Evolutionary conservation across 2,888 invertebrate species (phyloP), one percentile per base, ranked within the genome.

Genomic region (Scaptomyza flava): DNA sequence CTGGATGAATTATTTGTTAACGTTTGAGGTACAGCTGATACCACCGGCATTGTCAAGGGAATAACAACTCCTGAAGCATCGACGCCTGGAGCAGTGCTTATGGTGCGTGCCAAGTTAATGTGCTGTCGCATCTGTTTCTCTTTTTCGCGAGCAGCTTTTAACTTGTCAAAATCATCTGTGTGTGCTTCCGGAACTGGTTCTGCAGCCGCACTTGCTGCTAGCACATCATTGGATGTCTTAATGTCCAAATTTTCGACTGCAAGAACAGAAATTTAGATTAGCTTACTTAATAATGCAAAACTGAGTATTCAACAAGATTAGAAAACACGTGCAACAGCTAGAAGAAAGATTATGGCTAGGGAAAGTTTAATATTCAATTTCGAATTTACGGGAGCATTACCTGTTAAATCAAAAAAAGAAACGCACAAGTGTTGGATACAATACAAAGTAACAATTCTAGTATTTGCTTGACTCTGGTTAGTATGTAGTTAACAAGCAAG

Each of bases 111-210:
- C 90, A 94, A 91, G 82, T 94, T 94, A 73, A 94, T 93, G 72
- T 94, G 91, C 72, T 94, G 93, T 56, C 94, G 93, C 58, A 94
- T 93, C 6, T 93, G 91, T n/a, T 96, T 93, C 87, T 95, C 95
- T 84, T 95, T 95, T 81, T 95, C 95, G 2, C 96, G 93, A 58
- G 94, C 93, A 46, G 93, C 93, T 83, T 95, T 95, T 50, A 96
- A 91, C 63, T 94, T 94, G 47, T 94, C 94, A 84, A 96, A 96
- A 72, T 96, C 96, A 82, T 96, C 96, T 17, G 41, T 41, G 60
- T 94, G 93, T 9, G 91, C 92, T 20, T 83, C 79, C 6, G 52
- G 77, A 4, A 57, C 79, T 3, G 68, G 62, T 20, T 69, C 81
- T 4, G 72, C 77, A 11, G 67, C 65, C 3, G 68, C 23, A 12